Conservation (phyloP, 2,797 vertebrate species). For the Botia almorhae region DNA sequence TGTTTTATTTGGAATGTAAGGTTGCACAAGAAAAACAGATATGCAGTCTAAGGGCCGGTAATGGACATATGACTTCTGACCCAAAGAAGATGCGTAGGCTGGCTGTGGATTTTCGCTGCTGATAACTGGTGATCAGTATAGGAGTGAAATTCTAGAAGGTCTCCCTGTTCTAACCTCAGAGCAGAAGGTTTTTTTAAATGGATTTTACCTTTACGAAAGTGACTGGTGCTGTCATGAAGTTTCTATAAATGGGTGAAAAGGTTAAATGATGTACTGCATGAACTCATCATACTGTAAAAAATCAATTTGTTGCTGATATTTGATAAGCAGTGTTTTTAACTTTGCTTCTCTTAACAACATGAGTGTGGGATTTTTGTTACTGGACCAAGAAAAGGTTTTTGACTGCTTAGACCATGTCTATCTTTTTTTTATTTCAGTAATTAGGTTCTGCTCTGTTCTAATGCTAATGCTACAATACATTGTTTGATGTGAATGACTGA, state of each 20-base stretch:
- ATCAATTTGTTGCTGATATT: too few species aligned
- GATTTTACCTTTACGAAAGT: not conserved
- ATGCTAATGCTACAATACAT: too few species aligned
- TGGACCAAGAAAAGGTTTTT: not conserved
- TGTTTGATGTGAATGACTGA: not conserved
- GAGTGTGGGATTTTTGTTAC: not conserved
- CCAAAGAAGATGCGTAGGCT: not conserved
- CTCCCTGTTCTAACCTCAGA: too few species aligned
- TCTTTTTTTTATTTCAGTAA: not conserved
- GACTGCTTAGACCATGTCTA: not conserved
- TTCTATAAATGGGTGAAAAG: too few species aligned
- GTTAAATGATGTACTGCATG: not conserved
- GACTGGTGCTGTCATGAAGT: too few species aligned
- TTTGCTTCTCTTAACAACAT: not conserved
- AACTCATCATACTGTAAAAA: too few species aligned
- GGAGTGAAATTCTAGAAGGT: too few species aligned
- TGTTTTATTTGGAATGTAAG: too few species aligned
- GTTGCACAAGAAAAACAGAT: too few species aligned
- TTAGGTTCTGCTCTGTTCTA: too few species aligned
- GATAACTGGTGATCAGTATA: too few species aligned
- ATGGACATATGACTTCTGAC: not conserved
- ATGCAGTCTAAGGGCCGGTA: not conserved
- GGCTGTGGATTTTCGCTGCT: not conserved
- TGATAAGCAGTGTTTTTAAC: not conserved
- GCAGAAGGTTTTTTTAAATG: not conserved